Conservation (phyloP, 2,888 invertebrate genomes). For the Steinernema scapterisci region DNA sequence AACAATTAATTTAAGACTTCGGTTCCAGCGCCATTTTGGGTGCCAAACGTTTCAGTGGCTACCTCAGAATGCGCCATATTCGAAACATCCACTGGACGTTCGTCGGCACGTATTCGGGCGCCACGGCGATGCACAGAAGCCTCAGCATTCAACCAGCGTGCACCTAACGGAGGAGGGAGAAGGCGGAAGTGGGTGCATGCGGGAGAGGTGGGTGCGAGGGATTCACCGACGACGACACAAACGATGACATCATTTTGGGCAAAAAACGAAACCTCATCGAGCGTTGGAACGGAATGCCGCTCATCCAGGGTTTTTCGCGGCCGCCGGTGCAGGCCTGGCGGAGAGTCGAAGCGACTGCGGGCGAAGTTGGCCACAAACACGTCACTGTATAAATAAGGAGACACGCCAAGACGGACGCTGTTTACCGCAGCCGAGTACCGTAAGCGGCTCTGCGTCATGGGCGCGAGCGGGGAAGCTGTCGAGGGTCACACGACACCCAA, state of each 20-base stretch:
- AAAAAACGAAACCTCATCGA: conserved; percentile 25
- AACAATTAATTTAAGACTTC: background rate
- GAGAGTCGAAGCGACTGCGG: conserved; percentile 7
- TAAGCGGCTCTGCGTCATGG: background rate
- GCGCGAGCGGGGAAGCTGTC: background rate
- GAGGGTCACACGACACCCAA: conserved; percentile 3
- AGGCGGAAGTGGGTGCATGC: conserved; percentile 4
- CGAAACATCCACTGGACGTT: conserved; percentile 18
- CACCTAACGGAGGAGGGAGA: background rate
- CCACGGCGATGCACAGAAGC: background rate
- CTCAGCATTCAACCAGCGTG: conserved; percentile 1
- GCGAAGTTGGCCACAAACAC: background rate
- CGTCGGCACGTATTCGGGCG: conserved; percentile 16
- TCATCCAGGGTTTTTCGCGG: background rate
- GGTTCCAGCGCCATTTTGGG: background rate
- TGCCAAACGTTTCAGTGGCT: background rate
- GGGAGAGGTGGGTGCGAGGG: background rate
- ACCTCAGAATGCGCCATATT: conserved; percentile 8
- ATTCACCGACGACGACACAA: too few species aligned
- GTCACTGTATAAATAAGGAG: conserved; percentile 21
- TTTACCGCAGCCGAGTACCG: background rate
- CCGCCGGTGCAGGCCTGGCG: background rate
- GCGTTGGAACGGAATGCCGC: background rate
- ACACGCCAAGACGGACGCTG: too few species aligned
- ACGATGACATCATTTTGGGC: conserved; percentile 16